phyloP scores from a whole-genome alignment of 2,797 vertebrate species.

The Holocentrus rufus region DNA sequence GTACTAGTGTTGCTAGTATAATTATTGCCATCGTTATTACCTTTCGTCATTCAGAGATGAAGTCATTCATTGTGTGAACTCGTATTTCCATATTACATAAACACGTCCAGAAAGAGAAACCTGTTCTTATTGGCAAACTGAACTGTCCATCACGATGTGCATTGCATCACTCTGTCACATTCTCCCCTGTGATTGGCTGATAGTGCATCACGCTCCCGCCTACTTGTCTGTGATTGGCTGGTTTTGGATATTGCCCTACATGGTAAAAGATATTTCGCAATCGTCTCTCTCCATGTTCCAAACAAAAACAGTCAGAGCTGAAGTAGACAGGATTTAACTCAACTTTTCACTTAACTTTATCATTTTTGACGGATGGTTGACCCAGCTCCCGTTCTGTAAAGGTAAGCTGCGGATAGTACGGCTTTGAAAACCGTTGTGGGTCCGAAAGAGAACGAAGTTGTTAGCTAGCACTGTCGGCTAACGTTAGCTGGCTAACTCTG shows the following conservation, averaged over 20 bases:
- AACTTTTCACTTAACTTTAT: slow-evolving; percentile 19
- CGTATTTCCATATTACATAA: slow-evolving; percentile 70
- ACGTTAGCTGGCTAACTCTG: slow-evolving; percentile 61
- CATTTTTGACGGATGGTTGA: slow-evolving; percentile 39
- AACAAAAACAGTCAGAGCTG: slow-evolving; percentile 82
- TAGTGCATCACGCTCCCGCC: neutral
- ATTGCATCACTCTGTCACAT: slow-evolving; percentile 73
- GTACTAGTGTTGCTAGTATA: too few relatives aligned
- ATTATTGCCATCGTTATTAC: neutral
- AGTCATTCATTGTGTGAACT: slow-evolving; percentile 64
- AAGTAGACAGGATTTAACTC: slow-evolving; percentile 51
- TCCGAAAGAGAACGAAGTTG: neutral
- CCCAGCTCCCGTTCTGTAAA: slow-evolving; percentile 39
- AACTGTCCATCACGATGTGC: slow-evolving; percentile 50
- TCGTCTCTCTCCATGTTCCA: slow-evolving; percentile 77
- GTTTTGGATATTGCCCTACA: slow-evolving; percentile 77
- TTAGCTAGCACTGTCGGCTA: slow-evolving; percentile 56
- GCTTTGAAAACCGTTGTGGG: neutral
- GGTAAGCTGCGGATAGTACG: slow-evolving; percentile 64
- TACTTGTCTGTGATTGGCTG: slow-evolving; percentile 69
- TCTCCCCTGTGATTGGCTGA: slow-evolving; percentile 66
- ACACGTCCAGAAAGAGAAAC: slow-evolving; percentile 35
- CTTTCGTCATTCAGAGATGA: slow-evolving; percentile 37
- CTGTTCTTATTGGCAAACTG: slow-evolving; percentile 47
- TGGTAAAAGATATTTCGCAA: slow-evolving; percentile 86